Conservation (phyloP, 2,888 invertebrate species). For the Sussaba pulchella region DNA sequence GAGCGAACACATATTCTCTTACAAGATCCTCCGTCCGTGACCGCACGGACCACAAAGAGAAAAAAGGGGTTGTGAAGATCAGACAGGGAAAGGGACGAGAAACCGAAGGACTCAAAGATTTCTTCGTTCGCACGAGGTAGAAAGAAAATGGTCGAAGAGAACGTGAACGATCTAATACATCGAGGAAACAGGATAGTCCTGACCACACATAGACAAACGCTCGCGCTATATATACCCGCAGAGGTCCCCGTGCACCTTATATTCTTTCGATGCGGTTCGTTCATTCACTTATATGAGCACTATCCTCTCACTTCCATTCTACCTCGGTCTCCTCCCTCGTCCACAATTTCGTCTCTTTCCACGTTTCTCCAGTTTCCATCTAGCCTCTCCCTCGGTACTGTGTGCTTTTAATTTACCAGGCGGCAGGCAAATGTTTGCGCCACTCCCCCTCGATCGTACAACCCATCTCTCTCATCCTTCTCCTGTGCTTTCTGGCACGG, state of each 20-base stretch:
- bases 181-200: conserved; percentile 55
- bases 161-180: conserved; percentile 11
- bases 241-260: conserved; percentile 8
- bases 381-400: conserved; percentile 79
- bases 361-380: conserved; percentile 72
- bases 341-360: conserved; percentile 51
- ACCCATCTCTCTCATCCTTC: conserved; percentile 74
- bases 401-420: conserved; percentile 84
- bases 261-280: conserved; percentile 46
- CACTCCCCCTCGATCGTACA: conserved; percentile 83
- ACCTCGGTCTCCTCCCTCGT: conserved; percentile 27
- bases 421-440: conserved; percentile 85
- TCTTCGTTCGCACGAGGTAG: not conserved
- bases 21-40: too few species aligned
- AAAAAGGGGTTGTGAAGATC: conserved; percentile 23
- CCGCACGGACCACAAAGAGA: not conserved
- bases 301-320: conserved; percentile 62
- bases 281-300: conserved; percentile 68
- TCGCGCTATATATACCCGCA: not conserved
- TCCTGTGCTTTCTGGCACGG: conserved; percentile 60
- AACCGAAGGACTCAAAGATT: conserved; percentile 32
- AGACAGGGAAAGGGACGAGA: not conserved
- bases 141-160: conserved; percentile 9
- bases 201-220: conserved; percentile 43
- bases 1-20: not conserved